Conservation (phyloP, 2,888 invertebrate species). For the Nasonovia ribisnigri region DNA sequence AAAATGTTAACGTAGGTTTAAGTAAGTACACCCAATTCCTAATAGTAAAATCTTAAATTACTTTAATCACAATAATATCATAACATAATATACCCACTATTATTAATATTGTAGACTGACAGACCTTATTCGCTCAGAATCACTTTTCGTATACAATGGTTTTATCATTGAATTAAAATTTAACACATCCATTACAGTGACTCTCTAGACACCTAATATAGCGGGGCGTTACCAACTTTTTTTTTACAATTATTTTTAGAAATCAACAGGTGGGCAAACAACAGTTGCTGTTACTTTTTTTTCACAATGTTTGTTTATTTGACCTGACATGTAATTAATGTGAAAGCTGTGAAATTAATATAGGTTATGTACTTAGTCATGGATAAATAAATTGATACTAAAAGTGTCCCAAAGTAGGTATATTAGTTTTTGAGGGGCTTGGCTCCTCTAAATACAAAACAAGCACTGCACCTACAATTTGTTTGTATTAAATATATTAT, state of each 20-base stretch:
- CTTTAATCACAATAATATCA: no score
- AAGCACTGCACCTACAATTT: not conserved
- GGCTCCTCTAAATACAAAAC: not conserved
- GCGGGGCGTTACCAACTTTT: not conserved
- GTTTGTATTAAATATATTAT: not conserved
- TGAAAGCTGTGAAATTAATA: not conserved
- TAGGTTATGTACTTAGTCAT: not conserved
- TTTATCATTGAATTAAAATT: no score
- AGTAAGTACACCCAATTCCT: no score
- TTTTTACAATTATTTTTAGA: not conserved
- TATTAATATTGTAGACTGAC: no score
- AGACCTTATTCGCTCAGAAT: no score
- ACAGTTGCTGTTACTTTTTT: not conserved
- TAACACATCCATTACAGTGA: no score
- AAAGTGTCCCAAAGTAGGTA: not conserved
- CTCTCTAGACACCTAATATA: no score
- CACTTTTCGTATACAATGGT: no score
- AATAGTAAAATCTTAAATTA: no score
- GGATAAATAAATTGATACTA: not conserved
- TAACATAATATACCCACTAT: no score
- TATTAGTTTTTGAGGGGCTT: not conserved
- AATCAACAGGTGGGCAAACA: not conserved
- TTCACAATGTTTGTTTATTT: not conserved
- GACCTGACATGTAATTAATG: not conserved
- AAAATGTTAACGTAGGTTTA: no score